Evolutionary conservation across 2,113 vertebrate species (phyloP), one percentile per base, ranked within the genome.

Genomic region (Sapajus apella): DNA sequence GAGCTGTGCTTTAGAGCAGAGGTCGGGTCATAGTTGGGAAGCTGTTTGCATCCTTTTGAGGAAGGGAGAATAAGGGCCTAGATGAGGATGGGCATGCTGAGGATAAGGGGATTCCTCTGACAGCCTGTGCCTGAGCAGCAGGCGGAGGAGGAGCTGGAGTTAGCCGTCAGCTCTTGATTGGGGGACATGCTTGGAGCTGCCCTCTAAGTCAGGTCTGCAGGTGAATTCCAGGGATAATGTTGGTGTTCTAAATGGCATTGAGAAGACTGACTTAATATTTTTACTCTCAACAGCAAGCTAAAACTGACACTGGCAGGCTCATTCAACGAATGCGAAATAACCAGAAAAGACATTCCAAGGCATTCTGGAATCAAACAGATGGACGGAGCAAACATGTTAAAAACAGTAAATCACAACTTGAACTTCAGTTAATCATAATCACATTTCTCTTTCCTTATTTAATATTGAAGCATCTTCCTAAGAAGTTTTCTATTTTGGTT

Each of bases 281-380:
- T 87, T 85, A 96, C 81, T 96, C 64, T 89, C 20, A 86, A 23
- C 30, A 83, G 93, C 84, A 97, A 94, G 90, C 66, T 86, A 93
- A 96, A 88, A 61, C 76, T 96, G 96, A 96, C 86, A 96, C 75
- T 97, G 96, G 95, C 96, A 97, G 70, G 61, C 95, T 96, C 66
- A 64, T 92, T 91, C 30, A 82, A 9, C 11, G 64, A 96, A 95
- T 96, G 82, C 88, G 89, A 96, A 97, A 96, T 91, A 96, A 92
- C 94, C 94, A 97, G 96, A 97, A 95, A 96, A 97, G 95, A 94
- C 95, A 96, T 98, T 97, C 91, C 79, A 58, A 97, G 72, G 55
- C 77, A 45, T 95, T 97, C 95, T 97, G 96, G 96, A 97, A 83
- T 80, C 90, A 82, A 97, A 94, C 97, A 98, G 97, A 97, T 98